These are phyloP conservation scores for Diachasma alloeum DNA, from an alignment of 1,140 invertebrate species.

Conservation along the genomic window DNA sequence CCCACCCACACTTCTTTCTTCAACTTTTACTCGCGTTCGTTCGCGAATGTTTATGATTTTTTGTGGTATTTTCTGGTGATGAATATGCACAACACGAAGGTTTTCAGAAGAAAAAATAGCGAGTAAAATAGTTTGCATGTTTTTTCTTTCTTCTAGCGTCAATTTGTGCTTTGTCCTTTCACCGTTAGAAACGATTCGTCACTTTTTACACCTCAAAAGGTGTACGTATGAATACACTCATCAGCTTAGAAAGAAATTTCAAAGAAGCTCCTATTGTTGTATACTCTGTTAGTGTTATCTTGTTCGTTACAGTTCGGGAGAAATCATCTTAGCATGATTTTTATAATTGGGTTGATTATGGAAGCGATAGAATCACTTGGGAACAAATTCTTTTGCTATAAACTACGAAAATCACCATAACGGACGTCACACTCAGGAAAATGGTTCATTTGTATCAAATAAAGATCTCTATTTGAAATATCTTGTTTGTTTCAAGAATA, in stretches of 20 bases:
- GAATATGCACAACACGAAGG: constrained; percentile 23
- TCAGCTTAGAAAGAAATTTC: not conserved
- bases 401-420: too few relatives aligned
- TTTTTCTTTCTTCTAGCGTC: not conserved
- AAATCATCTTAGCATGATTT: not conserved
- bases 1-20: not conserved
- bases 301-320: not conserved
- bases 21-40: not conserved
- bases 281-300: too few relatives aligned
- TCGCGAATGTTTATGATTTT: not conserved
- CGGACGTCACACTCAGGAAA: too few relatives aligned
- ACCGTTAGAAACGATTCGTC: constrained; percentile 2
- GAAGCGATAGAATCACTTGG: too few relatives aligned
- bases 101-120: not conserved
- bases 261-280: not conserved
- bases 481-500: too few relatives aligned
- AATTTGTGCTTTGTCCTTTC: not conserved
- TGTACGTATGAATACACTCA: not conserved
- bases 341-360: too few relatives aligned
- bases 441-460: too few relatives aligned
- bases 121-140: not conserved
- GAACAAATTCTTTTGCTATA: too few relatives aligned
- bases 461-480: too few relatives aligned
- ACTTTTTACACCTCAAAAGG: not conserved
- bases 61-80: not conserved